phyloP scores from a whole-genome alignment of 1,140 invertebrate species.

The Ladona fulva region DNA sequence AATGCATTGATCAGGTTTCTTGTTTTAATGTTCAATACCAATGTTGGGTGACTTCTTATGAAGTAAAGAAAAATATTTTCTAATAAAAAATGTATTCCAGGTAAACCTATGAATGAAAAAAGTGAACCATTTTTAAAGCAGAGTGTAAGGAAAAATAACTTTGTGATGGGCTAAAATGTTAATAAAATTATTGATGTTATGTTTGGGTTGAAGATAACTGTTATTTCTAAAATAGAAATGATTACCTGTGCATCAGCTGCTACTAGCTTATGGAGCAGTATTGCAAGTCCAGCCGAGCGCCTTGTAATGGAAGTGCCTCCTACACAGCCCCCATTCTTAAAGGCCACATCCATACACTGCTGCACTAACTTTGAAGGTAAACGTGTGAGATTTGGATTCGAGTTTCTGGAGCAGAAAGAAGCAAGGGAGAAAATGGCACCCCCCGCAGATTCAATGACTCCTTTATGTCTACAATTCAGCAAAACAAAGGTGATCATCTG shows the following conservation, averaged over 20 bases:
- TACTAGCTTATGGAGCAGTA: conserved; percentile 62
- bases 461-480: conserved; percentile 66
- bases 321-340: conserved; percentile 25
- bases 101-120: background rate
- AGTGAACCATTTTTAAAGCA: background rate
- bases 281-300: conserved; percentile 64
- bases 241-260: conserved; percentile 43
- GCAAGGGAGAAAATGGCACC: conserved; percentile 42
- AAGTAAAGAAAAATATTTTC: no score
- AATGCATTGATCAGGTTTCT: no score
- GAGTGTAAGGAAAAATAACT: background rate
- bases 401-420: conserved; percentile 15
- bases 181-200: background rate
- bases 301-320: conserved; percentile 46
- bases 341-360: conserved; percentile 16
- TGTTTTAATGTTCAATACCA: no score
- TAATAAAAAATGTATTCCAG: background rate
- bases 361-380: background rate
- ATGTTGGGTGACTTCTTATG: no score
- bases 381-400: background rate
- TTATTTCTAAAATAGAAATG: background rate
- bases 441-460: conserved; percentile 65
- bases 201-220: background rate
- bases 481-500: conserved; percentile 52
- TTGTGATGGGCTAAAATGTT: background rate